Conservation (phyloP, 1,140 invertebrate species). For the Zophobas morio region DNA sequence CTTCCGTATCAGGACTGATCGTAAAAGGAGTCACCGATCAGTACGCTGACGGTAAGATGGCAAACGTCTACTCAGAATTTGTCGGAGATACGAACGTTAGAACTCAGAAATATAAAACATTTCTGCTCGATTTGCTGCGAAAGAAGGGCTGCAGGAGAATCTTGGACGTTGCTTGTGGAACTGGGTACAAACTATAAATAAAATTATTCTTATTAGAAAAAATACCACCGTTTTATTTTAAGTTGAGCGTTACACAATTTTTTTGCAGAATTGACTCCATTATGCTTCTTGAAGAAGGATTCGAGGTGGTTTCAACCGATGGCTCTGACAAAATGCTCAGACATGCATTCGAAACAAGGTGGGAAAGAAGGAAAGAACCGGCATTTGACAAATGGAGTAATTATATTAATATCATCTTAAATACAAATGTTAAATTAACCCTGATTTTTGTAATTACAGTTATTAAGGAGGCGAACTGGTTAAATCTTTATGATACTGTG, state of each 20-base stretch:
- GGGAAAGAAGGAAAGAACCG: slow-evolving; percentile 83
- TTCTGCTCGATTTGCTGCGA: slow-evolving; percentile 79
- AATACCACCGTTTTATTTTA: too few relatives aligned
- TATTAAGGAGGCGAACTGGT: slow-evolving; percentile 87
- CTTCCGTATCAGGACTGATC: slow-evolving; percentile 80
- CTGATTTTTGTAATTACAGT: slow-evolving; percentile 69
- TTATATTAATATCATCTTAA: slow-evolving; percentile 51
- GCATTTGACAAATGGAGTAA: slow-evolving; percentile 89
- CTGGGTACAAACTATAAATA: slow-evolving; percentile 73
- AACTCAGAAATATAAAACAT: slow-evolving; percentile 87
- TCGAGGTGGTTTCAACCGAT: slow-evolving; percentile 87
- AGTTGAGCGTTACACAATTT: not conserved
- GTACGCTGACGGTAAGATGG: slow-evolving; percentile 90
- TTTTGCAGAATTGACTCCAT: slow-evolving; percentile 84
- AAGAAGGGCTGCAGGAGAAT: slow-evolving; percentile 80
- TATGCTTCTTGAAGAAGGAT: slow-evolving; percentile 90
- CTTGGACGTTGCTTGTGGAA: slow-evolving; percentile 89
- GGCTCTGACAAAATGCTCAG: slow-evolving; percentile 94
- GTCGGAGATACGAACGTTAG: slow-evolving; percentile 87
- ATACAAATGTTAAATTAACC: slow-evolving; percentile 9
- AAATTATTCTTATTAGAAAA: too few relatives aligned
- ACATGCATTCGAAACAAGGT: slow-evolving; percentile 86
- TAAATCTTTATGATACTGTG: slow-evolving; percentile 81
- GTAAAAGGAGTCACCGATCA: slow-evolving; percentile 85
- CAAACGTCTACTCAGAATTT: slow-evolving; percentile 89